These are phyloP conservation scores for Acrocephalus scirpaceus DNA, from an alignment of 2,797 vertebrate species.

Conservation along the genomic window DNA sequence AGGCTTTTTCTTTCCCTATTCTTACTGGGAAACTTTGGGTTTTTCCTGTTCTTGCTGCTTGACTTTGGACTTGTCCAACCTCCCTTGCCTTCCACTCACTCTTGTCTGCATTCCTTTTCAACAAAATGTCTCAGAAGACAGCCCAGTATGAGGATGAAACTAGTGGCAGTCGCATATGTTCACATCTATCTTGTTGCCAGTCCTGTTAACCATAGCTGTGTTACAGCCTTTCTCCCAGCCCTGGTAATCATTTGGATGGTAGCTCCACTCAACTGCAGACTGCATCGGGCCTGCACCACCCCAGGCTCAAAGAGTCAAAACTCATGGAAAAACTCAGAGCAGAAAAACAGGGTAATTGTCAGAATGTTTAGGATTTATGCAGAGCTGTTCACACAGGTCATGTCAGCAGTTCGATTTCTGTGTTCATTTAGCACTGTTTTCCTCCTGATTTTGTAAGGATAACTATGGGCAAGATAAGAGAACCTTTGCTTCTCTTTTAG, in stretches of 20 bases:
- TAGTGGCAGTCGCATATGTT: rapidly evolving
- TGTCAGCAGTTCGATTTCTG: neutral
- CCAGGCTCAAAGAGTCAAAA: neutral
- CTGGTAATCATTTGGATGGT: neutral
- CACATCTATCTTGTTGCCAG: rapidly evolving
- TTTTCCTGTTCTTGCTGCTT: neutral
- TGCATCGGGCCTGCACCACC: neutral
- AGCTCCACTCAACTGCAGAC: neutral
- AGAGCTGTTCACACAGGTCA: neutral
- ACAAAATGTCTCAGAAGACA: neutral
- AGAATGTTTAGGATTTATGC: neutral
- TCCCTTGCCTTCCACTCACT: neutral
- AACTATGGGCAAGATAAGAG: neutral
- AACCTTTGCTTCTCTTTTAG: neutral
- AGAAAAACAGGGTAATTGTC: neutral
- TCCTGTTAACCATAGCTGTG: neutral
- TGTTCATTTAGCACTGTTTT: neutral
- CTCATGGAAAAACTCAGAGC: neutral
- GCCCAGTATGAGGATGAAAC: neutral
- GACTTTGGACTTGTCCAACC: neutral
- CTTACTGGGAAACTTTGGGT: neutral
- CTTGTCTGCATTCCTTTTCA: neutral
- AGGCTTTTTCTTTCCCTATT: neutral
- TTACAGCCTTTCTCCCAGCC: neutral
- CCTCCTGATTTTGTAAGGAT: neutral